phyloP scores from a whole-genome alignment of 1,140 invertebrate species.

The Bombus pascuorum region DNA sequence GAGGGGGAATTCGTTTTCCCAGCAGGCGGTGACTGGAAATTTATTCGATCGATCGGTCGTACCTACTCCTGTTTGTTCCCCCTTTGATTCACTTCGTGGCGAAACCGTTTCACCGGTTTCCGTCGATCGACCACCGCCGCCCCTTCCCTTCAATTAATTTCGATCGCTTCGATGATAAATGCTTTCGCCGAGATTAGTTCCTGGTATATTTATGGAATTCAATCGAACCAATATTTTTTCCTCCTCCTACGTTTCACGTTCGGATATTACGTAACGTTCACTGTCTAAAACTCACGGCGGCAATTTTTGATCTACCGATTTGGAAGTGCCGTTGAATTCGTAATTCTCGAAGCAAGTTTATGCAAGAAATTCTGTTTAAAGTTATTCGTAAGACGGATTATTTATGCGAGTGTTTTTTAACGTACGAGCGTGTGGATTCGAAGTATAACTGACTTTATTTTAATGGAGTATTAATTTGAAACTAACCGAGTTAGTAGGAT shows the following conservation, averaged over 20 bases:
- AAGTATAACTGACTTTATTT: too few relatives aligned
- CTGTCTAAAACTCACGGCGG: not conserved
- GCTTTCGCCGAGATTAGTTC: slow-evolving; percentile 11
- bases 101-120: slow-evolving; percentile 3
- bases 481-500: too few relatives aligned
- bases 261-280: not conserved
- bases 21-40: slow-evolving; percentile 11
- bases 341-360: not conserved
- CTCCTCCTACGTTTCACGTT: not conserved
- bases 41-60: not conserved
- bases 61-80: not conserved
- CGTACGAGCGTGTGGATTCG: too few relatives aligned
- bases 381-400: not conserved
- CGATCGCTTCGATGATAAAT: not conserved
- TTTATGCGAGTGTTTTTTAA: not conserved
- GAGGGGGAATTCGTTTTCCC: not conserved
- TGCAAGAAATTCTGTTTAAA: too few relatives aligned
- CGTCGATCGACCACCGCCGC: not conserved
- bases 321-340: not conserved
- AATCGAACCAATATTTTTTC: not conserved
- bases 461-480: too few relatives aligned
- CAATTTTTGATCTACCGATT: not conserved
- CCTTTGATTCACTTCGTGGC: not conserved
- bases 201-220: not conserved
- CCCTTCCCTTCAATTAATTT: slow-evolving; percentile 3